phyloP scores from a whole-genome alignment of 2,888 invertebrate genomes.

The Aspidiotus rigidus region DNA sequence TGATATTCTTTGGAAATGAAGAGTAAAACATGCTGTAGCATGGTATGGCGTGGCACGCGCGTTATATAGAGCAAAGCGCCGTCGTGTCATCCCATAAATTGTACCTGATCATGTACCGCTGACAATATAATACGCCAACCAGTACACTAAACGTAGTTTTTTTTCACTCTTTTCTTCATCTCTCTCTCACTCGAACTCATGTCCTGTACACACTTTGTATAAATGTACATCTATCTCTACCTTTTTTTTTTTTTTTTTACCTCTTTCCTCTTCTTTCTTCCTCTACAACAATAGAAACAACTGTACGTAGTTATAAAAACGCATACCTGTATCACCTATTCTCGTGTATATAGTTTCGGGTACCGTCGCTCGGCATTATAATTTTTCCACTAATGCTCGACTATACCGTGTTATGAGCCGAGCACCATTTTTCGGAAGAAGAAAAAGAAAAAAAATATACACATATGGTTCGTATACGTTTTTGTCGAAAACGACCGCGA shows the following conservation, averaged over 20 bases:
- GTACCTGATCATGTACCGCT: slow-evolving; percentile 32
- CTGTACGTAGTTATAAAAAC: slow-evolving; percentile 11
- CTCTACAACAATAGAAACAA: slow-evolving; percentile 28
- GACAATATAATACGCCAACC: slow-evolving; percentile 31
- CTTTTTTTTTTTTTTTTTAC: neutral
- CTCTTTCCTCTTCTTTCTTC: neutral
- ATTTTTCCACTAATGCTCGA: too few species aligned
- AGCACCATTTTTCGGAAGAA: too few species aligned
- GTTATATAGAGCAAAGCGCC: slow-evolving; percentile 32
- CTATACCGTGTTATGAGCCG: too few species aligned
- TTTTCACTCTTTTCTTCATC: slow-evolving; percentile 12
- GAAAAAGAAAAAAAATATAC: too few species aligned
- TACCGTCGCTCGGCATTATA: too few species aligned
- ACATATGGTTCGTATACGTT: too few species aligned
- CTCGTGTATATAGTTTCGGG: too few species aligned
- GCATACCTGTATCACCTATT: neutral
- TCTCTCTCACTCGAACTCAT: neutral
- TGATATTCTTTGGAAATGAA: slow-evolving; percentile 33
- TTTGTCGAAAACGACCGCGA: too few species aligned
- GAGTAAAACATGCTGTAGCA: slow-evolving; percentile 32
- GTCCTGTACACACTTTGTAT: too few species aligned
- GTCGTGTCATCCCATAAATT: slow-evolving; percentile 33
- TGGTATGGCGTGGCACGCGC: slow-evolving; percentile 33
- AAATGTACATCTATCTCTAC: too few species aligned
- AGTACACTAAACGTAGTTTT: slow-evolving; percentile 19